Evolutionary conservation across 2,888 invertebrate genomes (phyloP).

Genomic region (Uropetala carovei): DNA sequence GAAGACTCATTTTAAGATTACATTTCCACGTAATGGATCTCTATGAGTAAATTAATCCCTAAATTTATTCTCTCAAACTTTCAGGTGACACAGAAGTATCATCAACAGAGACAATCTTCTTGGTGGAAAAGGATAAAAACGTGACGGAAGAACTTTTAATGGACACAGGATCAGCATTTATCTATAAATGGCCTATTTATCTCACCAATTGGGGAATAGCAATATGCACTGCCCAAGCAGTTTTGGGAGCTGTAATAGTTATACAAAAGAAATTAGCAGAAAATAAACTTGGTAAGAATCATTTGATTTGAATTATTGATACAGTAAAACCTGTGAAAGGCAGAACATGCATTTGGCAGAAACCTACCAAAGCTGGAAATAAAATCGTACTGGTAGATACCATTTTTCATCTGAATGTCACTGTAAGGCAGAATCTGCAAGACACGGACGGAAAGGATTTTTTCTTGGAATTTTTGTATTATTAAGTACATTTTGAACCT

Average conservation of each 20-base stretch:
- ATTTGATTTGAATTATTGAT: too few species aligned
- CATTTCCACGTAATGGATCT: background rate
- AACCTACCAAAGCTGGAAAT: too few species aligned
- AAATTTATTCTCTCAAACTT: background rate
- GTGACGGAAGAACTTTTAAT: background rate
- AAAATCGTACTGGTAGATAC: too few species aligned
- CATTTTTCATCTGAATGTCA: too few species aligned
- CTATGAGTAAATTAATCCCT: background rate
- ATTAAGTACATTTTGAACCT: too few species aligned
- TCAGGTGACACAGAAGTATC: background rate
- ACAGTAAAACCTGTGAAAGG: too few species aligned
- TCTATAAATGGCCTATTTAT: conserved; percentile 82
- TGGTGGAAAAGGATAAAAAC: conserved; percentile 7
- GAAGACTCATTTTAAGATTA: background rate
- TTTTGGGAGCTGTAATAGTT: conserved; percentile 77
- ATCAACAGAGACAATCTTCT: conserved; percentile 15
- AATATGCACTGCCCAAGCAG: conserved; percentile 79
- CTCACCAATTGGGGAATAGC: conserved; percentile 85
- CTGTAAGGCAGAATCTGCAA: too few species aligned
- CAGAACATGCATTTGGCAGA: background rate
- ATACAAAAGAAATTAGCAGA: conserved; percentile 33
- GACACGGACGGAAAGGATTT: too few species aligned
- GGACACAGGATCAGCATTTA: conserved; percentile 66
- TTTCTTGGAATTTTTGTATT: too few species aligned
- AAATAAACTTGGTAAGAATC: background rate